A percentile compares a stretch with the other conserved stretches of the same genome.
Conservation (phyloP, 2,797 vertebrate genomes). For the Ciconia nigra region DNA sequence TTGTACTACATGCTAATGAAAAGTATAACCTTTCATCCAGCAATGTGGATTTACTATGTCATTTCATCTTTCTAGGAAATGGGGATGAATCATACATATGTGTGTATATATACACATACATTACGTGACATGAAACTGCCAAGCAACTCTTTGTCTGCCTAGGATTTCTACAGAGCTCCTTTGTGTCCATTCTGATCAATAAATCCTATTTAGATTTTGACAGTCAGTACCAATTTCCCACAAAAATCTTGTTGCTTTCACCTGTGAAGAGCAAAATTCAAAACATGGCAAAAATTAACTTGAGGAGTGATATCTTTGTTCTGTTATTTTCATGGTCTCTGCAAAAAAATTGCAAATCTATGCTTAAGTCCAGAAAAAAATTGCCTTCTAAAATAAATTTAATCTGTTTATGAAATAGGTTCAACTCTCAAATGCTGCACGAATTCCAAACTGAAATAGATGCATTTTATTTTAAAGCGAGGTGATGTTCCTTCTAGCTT, state of each 20-base stretch:
- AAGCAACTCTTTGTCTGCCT: not conserved
- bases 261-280: not conserved
- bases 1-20: not conserved
- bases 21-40: not conserved
- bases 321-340: not conserved
- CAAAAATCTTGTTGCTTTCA: not conserved
- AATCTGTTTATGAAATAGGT: not conserved
- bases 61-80: constrained; percentile 4
- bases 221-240: not conserved
- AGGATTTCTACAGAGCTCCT: not conserved
- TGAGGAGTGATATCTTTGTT: not conserved
- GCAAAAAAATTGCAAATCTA: not conserved
- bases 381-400: not conserved
- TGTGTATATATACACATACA: not conserved
- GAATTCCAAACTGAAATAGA: not conserved
- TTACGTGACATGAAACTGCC: not conserved
- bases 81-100: not conserved
- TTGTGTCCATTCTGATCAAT: not conserved
- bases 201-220: not conserved
- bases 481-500: not conserved
- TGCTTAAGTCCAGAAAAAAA: not conserved
- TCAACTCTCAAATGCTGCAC: not conserved
- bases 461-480: not conserved
- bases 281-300: not conserved
- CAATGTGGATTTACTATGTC: not conserved